Conservation (phyloP, 1,140 invertebrate genomes). For the Dendroctonus valens region DNA sequence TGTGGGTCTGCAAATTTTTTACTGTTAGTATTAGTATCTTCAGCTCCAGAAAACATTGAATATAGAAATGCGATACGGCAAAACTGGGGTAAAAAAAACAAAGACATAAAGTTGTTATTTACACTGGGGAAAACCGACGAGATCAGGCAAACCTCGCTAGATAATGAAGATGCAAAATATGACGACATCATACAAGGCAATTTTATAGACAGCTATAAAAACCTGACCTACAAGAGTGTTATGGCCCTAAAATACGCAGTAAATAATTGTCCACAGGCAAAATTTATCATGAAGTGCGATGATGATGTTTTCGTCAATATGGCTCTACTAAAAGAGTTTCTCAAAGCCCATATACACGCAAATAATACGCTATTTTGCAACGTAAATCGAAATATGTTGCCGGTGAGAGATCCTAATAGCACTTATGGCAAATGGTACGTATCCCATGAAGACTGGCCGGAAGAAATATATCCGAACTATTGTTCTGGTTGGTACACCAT, state of each 20-base stretch:
- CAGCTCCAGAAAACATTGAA: constrained; percentile 60
- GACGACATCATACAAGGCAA: constrained; percentile 76
- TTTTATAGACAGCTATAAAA: constrained; percentile 76
- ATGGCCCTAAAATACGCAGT: constrained; percentile 78
- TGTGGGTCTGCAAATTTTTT: constrained; percentile 40
- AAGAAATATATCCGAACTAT: constrained; percentile 61
- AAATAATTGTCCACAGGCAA: constrained; percentile 64
- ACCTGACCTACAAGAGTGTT: constrained; percentile 84
- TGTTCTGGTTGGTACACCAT: constrained; percentile 72
- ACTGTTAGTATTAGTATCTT: constrained; percentile 65
- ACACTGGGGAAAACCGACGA: constrained; percentile 61
- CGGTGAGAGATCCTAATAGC: constrained; percentile 64
- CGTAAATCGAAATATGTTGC: constrained; percentile 49
- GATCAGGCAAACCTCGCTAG: constrained; percentile 52
- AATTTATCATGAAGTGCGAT: constrained; percentile 73
- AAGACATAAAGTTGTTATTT: constrained; percentile 58
- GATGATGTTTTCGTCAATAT: constrained; percentile 78
- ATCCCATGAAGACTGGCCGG: constrained; percentile 63
- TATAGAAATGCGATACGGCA: constrained; percentile 63
- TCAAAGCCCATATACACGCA: constrained; percentile 58
- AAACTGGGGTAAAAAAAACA: constrained; percentile 62
- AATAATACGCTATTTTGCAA: constrained; percentile 60
- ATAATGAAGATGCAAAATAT: constrained; percentile 59
- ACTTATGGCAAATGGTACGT: constrained; percentile 68
- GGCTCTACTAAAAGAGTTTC: constrained; percentile 60